Evolutionary conservation across 2,797 vertebrate genomes (phyloP), one percentile per base, ranked within the genome.

Genomic region (Siniperca obscura): DNA sequence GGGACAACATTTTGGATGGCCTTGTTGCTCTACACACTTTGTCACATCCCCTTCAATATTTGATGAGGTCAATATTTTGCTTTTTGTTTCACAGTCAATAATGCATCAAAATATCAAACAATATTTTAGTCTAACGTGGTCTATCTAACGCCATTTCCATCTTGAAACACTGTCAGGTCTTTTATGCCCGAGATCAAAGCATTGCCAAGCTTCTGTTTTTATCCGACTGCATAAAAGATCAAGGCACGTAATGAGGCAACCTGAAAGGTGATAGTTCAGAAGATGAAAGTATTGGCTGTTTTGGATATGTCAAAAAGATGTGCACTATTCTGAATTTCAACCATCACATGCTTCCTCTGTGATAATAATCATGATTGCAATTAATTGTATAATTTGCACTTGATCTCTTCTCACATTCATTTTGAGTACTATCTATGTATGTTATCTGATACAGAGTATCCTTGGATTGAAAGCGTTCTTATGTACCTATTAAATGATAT

Each of bases 201-300:
- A 73, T 74, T 76, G 55, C 52, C 83, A 83, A 83, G 83, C 84
- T 84, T 95, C 87, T 93, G 91, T 93, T 93, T 95, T 95, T 91
- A 96, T 76, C 78, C 61, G 66, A 83, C 96, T 96, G 96, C 95
- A 92, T 91, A 96, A 93, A 94, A 94, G 87, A 95, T 93, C 93
- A 94, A 93, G 89, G 88, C 82, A 16, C 38, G 78, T 92, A 94
- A 95, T 93, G 92, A 93, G 88, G 86, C 91, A 92, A 90, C 90
- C 91, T 93, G 92, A 93, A 85, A 93, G 93, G 92, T 94, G 91
- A 93, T 88, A 89, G 91, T 94, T 92, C 89, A 91, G 74, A 73
- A 78, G 91, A 93, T 93, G 86, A 93, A 91, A 92, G 93, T 78
- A 70, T 75, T 50, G 83, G 59, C 64, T 89, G 88, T 79, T 80